Evolutionary conservation across 2,113 vertebrate genomes (phyloP), one percentile per base, ranked within the genome.

Genomic region (Phalacrocorax pelagicus): DNA sequence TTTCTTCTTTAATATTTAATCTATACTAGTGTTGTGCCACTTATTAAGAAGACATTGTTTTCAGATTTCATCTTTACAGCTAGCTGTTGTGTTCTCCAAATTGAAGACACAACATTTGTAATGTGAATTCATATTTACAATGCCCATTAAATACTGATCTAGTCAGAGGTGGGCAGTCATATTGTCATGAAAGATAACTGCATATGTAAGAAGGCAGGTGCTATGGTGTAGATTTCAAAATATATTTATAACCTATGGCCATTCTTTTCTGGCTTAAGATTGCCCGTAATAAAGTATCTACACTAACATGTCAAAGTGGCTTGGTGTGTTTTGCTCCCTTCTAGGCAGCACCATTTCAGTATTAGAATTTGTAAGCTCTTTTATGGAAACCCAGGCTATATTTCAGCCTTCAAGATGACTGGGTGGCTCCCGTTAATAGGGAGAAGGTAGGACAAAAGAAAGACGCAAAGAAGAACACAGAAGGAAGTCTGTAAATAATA

Each of bases 401-500:
- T 80, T 88, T 86, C 46, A 79, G 32, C n/a, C 66, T 91, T 74
- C 67, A 58, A 71, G 55, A 17, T 81, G 78, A 73, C 44, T 77
- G 49, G 19, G 34, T 81, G 27, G 40, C 69, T 75, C 34, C 47
- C 2, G 1, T 61, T 79, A 94, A 54, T 2, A 69, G 46, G 24
- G 29, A 71, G 49, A 81, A 85, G 9, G 16, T 32, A 82, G 11
- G 18, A 82, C 51, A 92, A 87, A 96, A 82, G 30, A 69, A 94
- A 77, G 44, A 73, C 1, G 2, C 44, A 47, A 40, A 62, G 46
- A 75, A 89, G 20, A 95, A 75, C 36, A 81, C 29, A 30, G 81
- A 94, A 90, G 34, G 27, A 85, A 82, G 74, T 75, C 93, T 73
- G 20, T 77, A 85, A 96, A 77, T 94, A 91, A 49, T 74, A 61